These are phyloP conservation scores for Salvator merianae DNA, from an alignment of 2,113 vertebrate species.

Conservation along the genomic window DNA sequence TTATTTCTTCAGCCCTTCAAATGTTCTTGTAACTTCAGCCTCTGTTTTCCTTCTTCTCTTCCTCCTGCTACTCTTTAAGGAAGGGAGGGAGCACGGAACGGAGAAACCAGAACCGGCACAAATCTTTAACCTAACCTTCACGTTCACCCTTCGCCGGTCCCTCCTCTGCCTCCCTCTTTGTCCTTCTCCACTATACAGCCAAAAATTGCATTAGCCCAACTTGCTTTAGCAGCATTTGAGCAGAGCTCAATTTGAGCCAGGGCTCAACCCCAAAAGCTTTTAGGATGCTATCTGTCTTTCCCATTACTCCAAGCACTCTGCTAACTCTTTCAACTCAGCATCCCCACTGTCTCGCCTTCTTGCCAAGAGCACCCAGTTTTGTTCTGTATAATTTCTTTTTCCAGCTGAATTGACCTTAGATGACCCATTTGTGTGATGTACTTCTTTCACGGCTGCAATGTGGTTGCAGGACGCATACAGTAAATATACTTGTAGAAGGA, in stretches of 20 bases:
- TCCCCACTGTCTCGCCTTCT: background rate
- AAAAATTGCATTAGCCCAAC: conserved; percentile 13
- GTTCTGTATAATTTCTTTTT: background rate
- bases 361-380: background rate
- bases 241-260: background rate
- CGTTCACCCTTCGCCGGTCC: background rate
- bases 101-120: background rate
- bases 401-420: background rate
- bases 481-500: background rate
- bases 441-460: background rate
- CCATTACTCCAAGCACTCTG: background rate
- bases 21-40: conserved; percentile 2
- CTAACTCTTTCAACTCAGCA: background rate
- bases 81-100: background rate
- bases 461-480: background rate
- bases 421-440: background rate
- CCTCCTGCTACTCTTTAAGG: background rate
- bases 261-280: background rate
- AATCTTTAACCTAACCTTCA: background rate
- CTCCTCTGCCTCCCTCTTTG: background rate
- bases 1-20: conserved; percentile 16
- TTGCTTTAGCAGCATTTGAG: background rate
- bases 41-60: background rate
- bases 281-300: background rate
- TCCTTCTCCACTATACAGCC: background rate